A percentile compares a stretch with the other conserved stretches of the same genome.
Conservation (phyloP, 1,140 invertebrate genomes). For the Varroa destructor region DNA sequence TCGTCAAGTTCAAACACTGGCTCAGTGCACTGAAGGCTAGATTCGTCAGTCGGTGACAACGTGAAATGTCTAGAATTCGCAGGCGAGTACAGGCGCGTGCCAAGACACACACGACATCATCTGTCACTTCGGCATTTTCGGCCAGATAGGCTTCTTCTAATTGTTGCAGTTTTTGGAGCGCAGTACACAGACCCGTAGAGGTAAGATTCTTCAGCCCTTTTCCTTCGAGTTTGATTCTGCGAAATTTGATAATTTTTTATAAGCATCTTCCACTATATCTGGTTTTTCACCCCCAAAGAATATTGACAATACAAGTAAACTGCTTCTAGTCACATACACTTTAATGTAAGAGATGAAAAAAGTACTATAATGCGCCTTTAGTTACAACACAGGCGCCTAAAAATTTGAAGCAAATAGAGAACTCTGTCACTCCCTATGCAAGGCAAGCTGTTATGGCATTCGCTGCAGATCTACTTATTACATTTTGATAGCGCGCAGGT, state of each 20-base stretch:
- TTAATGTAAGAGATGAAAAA: too few relatives aligned
- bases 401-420: too few relatives aligned
- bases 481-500: constrained; percentile 16
- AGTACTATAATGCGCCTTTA: too few relatives aligned
- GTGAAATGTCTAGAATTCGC: constrained; percentile 31
- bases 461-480: too few relatives aligned
- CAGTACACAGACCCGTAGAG: constrained; percentile 3
- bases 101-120: constrained; percentile 33
- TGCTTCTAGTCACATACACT: too few relatives aligned
- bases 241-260: too few relatives aligned
- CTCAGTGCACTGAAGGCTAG: constrained; percentile 33
- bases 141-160: constrained; percentile 31
- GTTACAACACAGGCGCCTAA: too few relatives aligned
- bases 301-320: too few relatives aligned
- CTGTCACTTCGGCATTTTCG: constrained; percentile 32
- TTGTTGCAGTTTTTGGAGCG: constrained; percentile 15
- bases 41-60: constrained; percentile 33
- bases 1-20: constrained; percentile 30
- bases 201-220: not conserved
- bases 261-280: too few relatives aligned
- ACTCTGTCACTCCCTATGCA: too few relatives aligned
- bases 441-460: too few relatives aligned
- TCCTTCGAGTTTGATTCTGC: constrained; percentile 4
- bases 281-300: too few relatives aligned
- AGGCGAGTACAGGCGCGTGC: constrained; percentile 32